Evolutionary conservation across 1,140 invertebrate genomes (phyloP), one percentile per base, ranked within the genome.

Genomic region (Drosophila kanapiae): DNA sequence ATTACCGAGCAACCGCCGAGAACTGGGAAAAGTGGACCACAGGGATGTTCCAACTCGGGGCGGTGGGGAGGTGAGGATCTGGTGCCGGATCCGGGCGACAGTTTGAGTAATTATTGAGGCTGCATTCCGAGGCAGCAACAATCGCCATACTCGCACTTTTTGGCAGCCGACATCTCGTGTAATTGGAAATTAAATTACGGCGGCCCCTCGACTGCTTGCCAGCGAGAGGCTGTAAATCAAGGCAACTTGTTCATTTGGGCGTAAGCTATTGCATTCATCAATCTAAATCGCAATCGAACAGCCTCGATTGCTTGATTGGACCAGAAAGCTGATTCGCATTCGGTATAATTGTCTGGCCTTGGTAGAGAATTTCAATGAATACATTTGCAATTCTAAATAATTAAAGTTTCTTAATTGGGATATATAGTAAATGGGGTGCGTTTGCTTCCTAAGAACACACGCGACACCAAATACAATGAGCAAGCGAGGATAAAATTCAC

Each of bases 61-160:
- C 16, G 8, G 29, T 4, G 54, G 3, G 35, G 57, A 31, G 29
- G 29, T n/a, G 8, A 51, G 35, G 37, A 18, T 14, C 49, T 68
- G 78, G 57, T 63, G 64, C 68, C 76, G 69, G 71, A 79, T 80
- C 70, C 54, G 83, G 85, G 78, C 86, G 85, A 90, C 85, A 90
- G 75, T 90, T 90, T 90, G 85, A 90, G 85, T 90, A 90, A 90
- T 90, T 90, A 90, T 90, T 74, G 82, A 71, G 86, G 74, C 81
- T 85, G 82, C 78, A 90, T 62, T 84, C 83, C 78, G 64, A 65
- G 67, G 64, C 42, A 57, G 65, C 54, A 71, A 18, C 65, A 84
- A 77, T 57, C 62, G 77, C 59, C 61, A 64, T 53, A 18, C 58
- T 54, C 64, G 58, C 72, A 74, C 59, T 82, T 82, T 83, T 88